phyloP scores from a whole-genome alignment of 1,140 invertebrate species.

The Paraescarpia echinospica region DNA sequence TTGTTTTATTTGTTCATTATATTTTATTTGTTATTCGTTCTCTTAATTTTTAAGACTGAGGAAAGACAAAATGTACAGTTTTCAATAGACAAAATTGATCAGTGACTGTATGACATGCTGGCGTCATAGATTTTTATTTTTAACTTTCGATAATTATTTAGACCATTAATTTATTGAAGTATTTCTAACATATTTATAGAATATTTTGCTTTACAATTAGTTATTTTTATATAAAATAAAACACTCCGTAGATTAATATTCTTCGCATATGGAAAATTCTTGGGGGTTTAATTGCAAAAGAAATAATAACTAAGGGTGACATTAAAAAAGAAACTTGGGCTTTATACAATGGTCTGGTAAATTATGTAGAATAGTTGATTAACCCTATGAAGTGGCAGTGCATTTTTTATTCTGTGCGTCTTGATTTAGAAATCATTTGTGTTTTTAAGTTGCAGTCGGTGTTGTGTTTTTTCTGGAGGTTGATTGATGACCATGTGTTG shows the following conservation, averaged over 20 bases:
- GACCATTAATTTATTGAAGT: not conserved
- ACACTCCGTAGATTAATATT: not conserved
- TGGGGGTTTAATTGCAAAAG: not conserved
- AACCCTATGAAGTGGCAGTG: not conserved
- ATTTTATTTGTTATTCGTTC: too few species aligned
- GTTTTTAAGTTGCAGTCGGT: not conserved
- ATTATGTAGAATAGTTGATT: not conserved
- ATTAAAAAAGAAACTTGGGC: not conserved
- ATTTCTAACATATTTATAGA: not conserved
- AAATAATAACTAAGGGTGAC: not conserved
- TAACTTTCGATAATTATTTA: not conserved
- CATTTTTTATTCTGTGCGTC: not conserved
- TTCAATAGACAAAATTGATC: not conserved
- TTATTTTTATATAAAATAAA: too few species aligned
- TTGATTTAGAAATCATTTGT: not conserved
- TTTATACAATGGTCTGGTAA: not conserved
- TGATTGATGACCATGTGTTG: too few species aligned
- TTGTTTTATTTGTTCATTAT: too few species aligned
- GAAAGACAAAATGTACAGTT: too few species aligned
- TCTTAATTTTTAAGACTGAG: too few species aligned
- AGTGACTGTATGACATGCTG: not conserved
- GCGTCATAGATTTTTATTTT: too few species aligned
- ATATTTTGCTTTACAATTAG: not conserved
- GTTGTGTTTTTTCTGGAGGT: too few species aligned
- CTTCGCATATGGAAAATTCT: not conserved